Conservation (phyloP, 30 jellyfish, hydroid and myxozoan genomes). For the Phacellophora camtschatica region DNA sequence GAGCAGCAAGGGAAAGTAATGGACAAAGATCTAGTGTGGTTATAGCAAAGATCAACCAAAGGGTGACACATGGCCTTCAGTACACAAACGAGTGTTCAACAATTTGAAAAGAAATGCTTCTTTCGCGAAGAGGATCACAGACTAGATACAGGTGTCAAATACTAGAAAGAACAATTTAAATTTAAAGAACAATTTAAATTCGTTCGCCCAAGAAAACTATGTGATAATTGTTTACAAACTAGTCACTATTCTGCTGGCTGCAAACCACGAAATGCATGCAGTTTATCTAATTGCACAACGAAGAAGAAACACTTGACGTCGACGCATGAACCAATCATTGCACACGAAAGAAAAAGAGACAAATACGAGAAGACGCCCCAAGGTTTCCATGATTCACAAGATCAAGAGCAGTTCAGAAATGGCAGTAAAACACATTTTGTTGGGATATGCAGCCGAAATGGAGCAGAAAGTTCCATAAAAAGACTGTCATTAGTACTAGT, state of each 20-base stretch:
- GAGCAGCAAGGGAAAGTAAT: not conserved
- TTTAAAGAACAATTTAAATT: not conserved
- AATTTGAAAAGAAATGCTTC: not conserved
- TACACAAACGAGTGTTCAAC: not conserved
- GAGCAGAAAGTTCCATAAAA: slow-evolving; percentile 48
- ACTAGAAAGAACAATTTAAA: not conserved
- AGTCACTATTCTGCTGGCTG: slow-evolving; percentile 39
- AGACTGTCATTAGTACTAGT: slow-evolving; percentile 30
- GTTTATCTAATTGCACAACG: slow-evolving; percentile 7
- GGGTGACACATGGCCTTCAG: not conserved
- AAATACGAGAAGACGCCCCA: not conserved
- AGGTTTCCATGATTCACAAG: not conserved
- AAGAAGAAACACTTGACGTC: slow-evolving; percentile 48
- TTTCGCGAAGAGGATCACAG: not conserved
- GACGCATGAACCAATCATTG: slow-evolving; percentile 42
- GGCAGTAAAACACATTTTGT: slow-evolving; percentile 9
- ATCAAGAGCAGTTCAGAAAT: slow-evolving; percentile 6
- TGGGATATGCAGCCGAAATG: slow-evolving; percentile 19
- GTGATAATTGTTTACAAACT: slow-evolving; percentile 24
- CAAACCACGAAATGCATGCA: slow-evolving; percentile 49
- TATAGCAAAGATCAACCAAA: not conserved
- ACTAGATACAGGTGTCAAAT: not conserved
- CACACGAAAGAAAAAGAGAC: slow-evolving; percentile 15
- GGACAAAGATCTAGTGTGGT: not conserved
- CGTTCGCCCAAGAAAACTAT: slow-evolving; percentile 4